Conservation (phyloP, 2,888 invertebrate species). For the Leptopilina drosophilae region DNA sequence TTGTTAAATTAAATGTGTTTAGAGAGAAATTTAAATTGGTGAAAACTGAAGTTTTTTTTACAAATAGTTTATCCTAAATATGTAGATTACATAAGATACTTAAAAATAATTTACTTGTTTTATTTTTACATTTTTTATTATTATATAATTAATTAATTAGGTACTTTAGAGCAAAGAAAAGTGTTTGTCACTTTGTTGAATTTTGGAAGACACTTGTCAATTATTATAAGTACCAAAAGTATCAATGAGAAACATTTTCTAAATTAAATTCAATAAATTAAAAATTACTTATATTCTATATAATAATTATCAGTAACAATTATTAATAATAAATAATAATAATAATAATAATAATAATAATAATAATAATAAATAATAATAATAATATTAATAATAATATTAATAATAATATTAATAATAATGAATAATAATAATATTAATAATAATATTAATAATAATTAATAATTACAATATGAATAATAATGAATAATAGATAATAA, state of each 20-base stretch:
- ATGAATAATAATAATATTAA: too few species aligned
- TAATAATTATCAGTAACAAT: too few species aligned
- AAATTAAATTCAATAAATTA: neutral
- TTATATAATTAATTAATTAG: constrained; percentile 22
- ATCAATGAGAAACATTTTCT: neutral
- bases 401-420: too few species aligned
- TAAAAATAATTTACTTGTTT: constrained; percentile 7
- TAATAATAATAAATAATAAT: too few species aligned
- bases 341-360: too few species aligned
- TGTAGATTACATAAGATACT: neutral
- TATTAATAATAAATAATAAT: too few species aligned
- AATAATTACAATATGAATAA: too few species aligned
- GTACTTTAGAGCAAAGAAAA: constrained; percentile 21
- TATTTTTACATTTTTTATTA: constrained; percentile 1
- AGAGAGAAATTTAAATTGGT: neutral
- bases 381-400: too few species aligned
- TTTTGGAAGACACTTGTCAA: neutral
- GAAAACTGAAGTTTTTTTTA: neutral
- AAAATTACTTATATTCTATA: neutral
- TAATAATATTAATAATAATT: too few species aligned
- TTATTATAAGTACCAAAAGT: neutral
- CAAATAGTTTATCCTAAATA: neutral
- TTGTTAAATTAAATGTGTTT: too few species aligned
- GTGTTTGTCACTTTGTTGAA: neutral
- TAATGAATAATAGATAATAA: too few species aligned